Evolutionary conservation across 1,140 invertebrate species (phyloP).

Genomic region (Trichonephila inaurata): DNA sequence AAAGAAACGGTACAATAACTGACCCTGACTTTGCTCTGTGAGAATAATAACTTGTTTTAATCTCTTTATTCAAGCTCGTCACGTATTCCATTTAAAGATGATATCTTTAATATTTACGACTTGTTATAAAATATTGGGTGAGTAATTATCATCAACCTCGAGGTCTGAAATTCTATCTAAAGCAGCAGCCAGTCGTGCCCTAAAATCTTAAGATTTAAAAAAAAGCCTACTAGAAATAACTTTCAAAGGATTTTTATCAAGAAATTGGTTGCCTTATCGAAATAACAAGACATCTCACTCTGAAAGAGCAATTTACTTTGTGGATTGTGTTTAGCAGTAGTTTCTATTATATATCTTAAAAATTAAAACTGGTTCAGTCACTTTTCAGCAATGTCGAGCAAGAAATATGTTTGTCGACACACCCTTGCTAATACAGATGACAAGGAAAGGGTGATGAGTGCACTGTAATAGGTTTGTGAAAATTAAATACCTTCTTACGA

Average conservation of each 20-base stretch:
- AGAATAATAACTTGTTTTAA: constrained; percentile 12
- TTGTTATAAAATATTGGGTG: not conserved
- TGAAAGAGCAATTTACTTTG: constrained; percentile 50
- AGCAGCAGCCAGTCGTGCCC: not conserved
- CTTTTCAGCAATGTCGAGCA: constrained; percentile 38
- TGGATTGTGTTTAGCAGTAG: not conserved
- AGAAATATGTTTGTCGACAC: constrained; percentile 34
- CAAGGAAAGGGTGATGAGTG: not conserved
- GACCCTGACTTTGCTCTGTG: not conserved
- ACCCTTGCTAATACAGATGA: constrained; percentile 40
- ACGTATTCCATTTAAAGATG: constrained; percentile 28
- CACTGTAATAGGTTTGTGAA: not conserved
- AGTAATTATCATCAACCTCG: not conserved
- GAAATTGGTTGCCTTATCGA: constrained; percentile 40
- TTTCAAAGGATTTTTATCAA: not conserved
- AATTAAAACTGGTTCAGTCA: constrained; percentile 56
- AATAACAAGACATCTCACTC: not conserved
- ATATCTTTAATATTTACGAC: constrained; percentile 9
- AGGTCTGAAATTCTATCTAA: not conserved
- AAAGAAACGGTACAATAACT: not conserved
- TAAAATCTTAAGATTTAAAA: not conserved
- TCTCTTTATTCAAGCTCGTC: not conserved
- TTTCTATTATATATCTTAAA: not conserved
- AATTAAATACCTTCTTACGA: not conserved
- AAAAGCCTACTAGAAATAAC: not conserved